Base-by-base conservation (phyloP, 2,888 invertebrate genomes). In the Clanis bilineata region DNA sequence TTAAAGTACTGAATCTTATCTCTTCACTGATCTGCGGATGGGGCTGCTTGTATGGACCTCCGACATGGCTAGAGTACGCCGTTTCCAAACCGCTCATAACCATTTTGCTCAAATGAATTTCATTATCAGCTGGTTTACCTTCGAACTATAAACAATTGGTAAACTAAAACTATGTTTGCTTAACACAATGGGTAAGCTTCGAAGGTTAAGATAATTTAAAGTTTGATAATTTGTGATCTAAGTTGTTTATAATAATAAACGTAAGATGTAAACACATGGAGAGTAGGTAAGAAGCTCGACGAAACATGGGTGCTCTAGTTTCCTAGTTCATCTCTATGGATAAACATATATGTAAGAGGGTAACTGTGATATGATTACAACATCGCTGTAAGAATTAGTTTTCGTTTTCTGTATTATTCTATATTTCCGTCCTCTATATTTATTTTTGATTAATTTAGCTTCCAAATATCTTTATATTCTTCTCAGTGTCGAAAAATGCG, bases 31-130 rank as follows among this genome's bases (percentile, higher is more conserved):
- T 69, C 60, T 65, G 72, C 0, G 64, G 18, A 0, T 25, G 56
- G 1, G 65, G 59, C 6, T 71, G 22, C 62, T 71, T 72, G 38
- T 67, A 78, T 0, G 89, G 83, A 0, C 89, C 89, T 0, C 90
- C 90, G 0, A 60, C 65, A n/a, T 82, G 76, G 0, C 83, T 69
- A 0, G 79, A 71, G 57, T 88, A 88, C 1, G 75, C 66, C 0
- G 85, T 79, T 44, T 88, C 89, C 54, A 89, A 64, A 0, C 89
- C 89, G 12, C 77, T 70, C 18, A 89, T 6, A 4, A 68, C 63
- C 44, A 85, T 61, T 1, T 78, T 62, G 0, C 22, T 23, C 18
- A 58, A 23, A 22, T 36, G 10, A 15, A 58, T 25, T 36, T 41
- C 32, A 38, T 3, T 44, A 28, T 25, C 7, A 6, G 15, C 25